Conservation (phyloP, 2,888 invertebrate species). For the Drosophila melanosoma region DNA sequence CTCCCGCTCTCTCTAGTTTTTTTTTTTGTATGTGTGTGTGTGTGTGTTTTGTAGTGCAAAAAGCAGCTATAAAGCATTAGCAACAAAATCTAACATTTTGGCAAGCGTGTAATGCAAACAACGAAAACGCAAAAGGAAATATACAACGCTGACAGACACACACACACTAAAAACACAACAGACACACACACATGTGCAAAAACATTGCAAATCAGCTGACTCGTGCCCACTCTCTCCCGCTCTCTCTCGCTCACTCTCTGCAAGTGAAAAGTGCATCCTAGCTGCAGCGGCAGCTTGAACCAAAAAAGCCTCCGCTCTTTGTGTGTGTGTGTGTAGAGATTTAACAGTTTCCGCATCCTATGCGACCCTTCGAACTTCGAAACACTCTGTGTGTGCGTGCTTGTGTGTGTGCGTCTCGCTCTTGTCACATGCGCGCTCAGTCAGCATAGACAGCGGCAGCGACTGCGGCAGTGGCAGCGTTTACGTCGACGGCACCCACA, state of each 20-base stretch:
- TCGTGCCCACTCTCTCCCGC: constrained; percentile 68
- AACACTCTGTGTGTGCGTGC: constrained; percentile 39
- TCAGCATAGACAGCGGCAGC: constrained; percentile 51
- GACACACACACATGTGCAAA: constrained; percentile 16
- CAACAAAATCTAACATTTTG: constrained; percentile 24
- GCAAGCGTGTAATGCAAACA: constrained; percentile 37
- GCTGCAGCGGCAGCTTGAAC: constrained; percentile 50
- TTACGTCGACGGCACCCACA: constrained; percentile 62
- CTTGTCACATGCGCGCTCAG: constrained; percentile 68
- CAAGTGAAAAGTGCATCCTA: constrained; percentile 49
- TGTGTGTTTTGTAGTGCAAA: constrained; percentile 65
- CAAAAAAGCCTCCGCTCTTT: constrained; percentile 25
- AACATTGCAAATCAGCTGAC: constrained; percentile 66
- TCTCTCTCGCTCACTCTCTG: constrained; percentile 4
- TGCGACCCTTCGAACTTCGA: constrained; percentile 59
- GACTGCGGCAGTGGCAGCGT: constrained; percentile 34
- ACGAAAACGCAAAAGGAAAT: constrained; percentile 36
- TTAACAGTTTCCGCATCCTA: constrained; percentile 59
- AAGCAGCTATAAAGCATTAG: constrained; percentile 53
- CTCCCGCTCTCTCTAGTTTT: constrained; percentile 29
- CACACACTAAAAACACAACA: constrained; percentile 25
- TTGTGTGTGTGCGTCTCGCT: constrained; percentile 40
- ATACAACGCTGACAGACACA: neutral
- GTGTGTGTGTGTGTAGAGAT: constrained; percentile 47
- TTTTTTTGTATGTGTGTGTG: constrained; percentile 20